Evolutionary conservation across 2,797 vertebrate genomes (phyloP), one percentile per base, ranked within the genome.

Genomic region (Tragopan temminckii): DNA sequence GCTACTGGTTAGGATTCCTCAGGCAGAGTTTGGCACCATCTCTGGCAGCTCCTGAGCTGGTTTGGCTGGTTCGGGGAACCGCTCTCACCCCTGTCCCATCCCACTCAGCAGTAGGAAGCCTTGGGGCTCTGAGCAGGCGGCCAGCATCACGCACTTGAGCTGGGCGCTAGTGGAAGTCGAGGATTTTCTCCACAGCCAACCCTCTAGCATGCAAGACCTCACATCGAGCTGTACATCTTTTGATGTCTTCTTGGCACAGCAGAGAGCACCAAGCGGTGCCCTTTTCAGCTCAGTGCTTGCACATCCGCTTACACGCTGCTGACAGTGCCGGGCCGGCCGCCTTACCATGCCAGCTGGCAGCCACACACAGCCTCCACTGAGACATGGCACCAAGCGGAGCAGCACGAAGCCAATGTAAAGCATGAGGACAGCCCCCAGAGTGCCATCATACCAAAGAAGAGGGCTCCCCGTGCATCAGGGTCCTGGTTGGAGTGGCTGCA

Each of bases 331-430:
- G 20, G 74, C 94, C 31, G 80, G 76, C 55, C 87, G 84, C 74
- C 82, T 70, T 5, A 14, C 76, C 67, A 90, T 63, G 61, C 92
- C 96, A 95, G 90, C 90, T 82, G 88, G 95, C 94, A 96, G 81
- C 72, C 63, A 1, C 0, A 0, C 36, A 43, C 0, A 0, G 36
- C 64, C 86, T 93, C 59, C 88, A 57, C 61, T 0, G 9, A 64
- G 83, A 77, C 50, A 14, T 0, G 0, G 85, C 72, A 12, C 62
- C 0, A 0, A 35, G 75, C 0, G 0, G 70, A 78, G 78, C 3
- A 0, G 69, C 36, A 20, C 7, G 13, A 45, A 27, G 40, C 71
- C 55, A 14, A 63, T 8, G 38, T 29, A 42, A 42, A 31, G 61
- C 61, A 31, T 0, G 3, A 82, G 61, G n/a, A 59, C 2, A 3